Evolutionary conservation across 2,797 vertebrate genomes (phyloP).

Genomic region (Urophycis tenuis): DNA sequence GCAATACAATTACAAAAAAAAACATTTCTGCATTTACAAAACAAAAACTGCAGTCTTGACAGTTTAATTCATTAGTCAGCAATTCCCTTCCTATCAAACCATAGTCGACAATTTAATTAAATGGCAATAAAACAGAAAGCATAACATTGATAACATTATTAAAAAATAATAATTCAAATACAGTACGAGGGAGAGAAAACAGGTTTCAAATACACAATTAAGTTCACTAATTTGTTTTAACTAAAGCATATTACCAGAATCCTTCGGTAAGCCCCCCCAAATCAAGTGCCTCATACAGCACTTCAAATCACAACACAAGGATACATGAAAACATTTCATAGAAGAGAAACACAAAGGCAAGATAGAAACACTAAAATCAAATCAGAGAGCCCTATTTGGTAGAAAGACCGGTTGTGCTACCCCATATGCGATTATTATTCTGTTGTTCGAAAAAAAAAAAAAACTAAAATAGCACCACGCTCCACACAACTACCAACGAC

Average conservation of each 20-base stretch:
- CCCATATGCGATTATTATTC: constrained; percentile 13
- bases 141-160: constrained; percentile 58
- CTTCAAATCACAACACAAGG: constrained; percentile 40
- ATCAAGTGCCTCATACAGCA: constrained; percentile 47
- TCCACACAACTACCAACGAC: constrained; percentile 54
- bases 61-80: constrained; percentile 39
- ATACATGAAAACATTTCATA: constrained; percentile 31
- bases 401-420: constrained; percentile 65
- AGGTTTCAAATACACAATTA: constrained; percentile 35
- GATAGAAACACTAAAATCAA: constrained; percentile 15
- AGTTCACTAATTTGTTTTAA: constrained; percentile 10
- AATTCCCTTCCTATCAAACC: constrained; percentile 53
- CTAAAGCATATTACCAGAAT: constrained; percentile 32
- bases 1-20: constrained; percentile 51
- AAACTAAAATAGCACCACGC: constrained; percentile 40
- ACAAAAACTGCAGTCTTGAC: constrained; percentile 54
- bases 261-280: constrained; percentile 33
- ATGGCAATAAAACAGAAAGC: constrained; percentile 61
- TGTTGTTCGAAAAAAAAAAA: background rate
- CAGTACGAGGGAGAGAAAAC: constrained; percentile 53
- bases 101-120: constrained; percentile 46
- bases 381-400: constrained; percentile 61
- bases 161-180: constrained; percentile 60
- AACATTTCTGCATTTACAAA: constrained; percentile 55
- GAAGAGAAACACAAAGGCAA: constrained; percentile 26